Evolutionary conservation across 2,113 vertebrate genomes (phyloP), one percentile per base, ranked within the genome.

Genomic region (Perognathus longimembris): DNA sequence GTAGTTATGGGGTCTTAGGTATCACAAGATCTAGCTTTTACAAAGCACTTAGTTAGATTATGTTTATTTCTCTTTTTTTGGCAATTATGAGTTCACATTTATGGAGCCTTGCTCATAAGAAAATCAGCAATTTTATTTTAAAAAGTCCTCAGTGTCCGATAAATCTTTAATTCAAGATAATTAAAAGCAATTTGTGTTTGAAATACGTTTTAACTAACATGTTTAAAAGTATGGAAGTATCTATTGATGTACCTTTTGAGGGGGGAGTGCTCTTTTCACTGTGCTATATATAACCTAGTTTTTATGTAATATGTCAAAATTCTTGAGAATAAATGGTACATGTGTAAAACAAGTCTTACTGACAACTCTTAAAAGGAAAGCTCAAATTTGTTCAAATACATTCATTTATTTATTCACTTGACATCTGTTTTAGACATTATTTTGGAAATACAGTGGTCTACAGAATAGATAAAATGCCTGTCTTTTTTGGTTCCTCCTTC

Each of bases 161-260:
- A 45, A 30, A 59, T 32, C 42, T 75, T 90, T 40, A 45, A 36
- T 76, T 66, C 45, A 64, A 88, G 73, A 93, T 85, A 94, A 92
- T 40, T 86, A 61, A 80, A 92, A 93, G 34, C 73, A 93, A 79
- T 71, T 82, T 63, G 88, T 61, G 21, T 12, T 38, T 87, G 77
- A 74, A 74, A 63, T 6, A 54, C 5, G 75, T n/a, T n/a, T 79
- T 93, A 78, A 57, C 38, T 91, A 28, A 45, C 20, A 38, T 80
- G 15, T 89, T 77, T 93, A 75, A 92, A 76, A 91, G n/a, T 94
- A 42, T 57, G 91, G 5, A 88, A 85, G 67, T 85, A 88, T 95
- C 94, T 40, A 14, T 45, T 12, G 12, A 45, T 67, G 14, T 69
- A 54, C 17, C 50, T 63, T 71, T 34, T 61, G 18, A 34, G 34